Conservation (phyloP, 2,113 vertebrate species). For the Balaenoptera acutorostrata region DNA sequence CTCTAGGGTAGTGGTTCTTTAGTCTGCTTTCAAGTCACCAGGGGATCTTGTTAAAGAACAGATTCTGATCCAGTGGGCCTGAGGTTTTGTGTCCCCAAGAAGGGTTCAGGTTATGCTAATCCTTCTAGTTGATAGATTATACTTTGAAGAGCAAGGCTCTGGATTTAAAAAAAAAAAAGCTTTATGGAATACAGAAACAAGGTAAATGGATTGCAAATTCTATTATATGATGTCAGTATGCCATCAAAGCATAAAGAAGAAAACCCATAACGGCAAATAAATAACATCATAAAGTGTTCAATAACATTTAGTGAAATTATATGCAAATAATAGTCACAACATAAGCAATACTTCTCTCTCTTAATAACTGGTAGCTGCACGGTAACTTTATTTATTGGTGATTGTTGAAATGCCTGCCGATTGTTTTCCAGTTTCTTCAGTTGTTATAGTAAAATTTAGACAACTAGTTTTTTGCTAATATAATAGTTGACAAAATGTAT, state of each 20-base stretch:
- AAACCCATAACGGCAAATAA: not conserved
- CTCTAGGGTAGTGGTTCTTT: not conserved
- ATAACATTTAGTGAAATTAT: not conserved
- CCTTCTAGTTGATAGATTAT: not conserved
- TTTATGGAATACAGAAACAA: not conserved
- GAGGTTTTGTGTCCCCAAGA: not conserved
- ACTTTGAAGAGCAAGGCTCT: not conserved
- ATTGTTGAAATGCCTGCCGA: not conserved
- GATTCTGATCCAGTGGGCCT: not conserved
- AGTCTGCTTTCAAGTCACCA: too few species aligned
- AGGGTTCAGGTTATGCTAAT: not conserved
- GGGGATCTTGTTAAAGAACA: not conserved
- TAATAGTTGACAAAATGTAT: not conserved
- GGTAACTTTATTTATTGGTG: not conserved
- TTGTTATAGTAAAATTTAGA: not conserved
- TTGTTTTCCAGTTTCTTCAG: conserved; percentile 16
- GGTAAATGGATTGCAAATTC: not conserved
- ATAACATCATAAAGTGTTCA: not conserved
- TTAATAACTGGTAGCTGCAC: not conserved
- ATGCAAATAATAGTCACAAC: not conserved
- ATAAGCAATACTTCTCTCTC: not conserved
- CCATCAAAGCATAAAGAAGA: not conserved
- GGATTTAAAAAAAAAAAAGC: not conserved
- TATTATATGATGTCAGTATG: not conserved
- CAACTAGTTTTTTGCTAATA: not conserved